phyloP scores from a whole-genome alignment of 2,888 invertebrate species.

The Anarsia innoxiella region DNA sequence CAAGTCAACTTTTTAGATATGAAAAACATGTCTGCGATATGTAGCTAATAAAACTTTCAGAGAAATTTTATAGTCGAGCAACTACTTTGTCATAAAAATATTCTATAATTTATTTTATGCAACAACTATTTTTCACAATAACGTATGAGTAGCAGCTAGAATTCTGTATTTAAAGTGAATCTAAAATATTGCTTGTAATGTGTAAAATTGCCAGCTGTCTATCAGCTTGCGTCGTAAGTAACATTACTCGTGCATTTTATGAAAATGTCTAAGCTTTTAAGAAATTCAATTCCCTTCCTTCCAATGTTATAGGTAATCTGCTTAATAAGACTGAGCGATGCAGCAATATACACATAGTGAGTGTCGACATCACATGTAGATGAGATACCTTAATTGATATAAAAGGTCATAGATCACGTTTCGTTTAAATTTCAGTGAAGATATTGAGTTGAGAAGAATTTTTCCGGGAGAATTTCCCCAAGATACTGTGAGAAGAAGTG shows the following conservation, averaged over 20 bases:
- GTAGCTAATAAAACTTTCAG: no score
- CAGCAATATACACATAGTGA: constrained; percentile 61
- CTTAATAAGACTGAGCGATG: constrained; percentile 27
- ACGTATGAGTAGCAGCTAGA: constrained; percentile 2
- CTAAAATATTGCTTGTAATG: constrained; percentile 21
- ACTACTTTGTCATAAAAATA: constrained; percentile 11
- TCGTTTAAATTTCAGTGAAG: constrained; percentile 43
- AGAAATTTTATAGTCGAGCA: constrained; percentile 4
- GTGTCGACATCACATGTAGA: constrained; percentile 22
- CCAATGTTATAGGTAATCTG: constrained; percentile 32
- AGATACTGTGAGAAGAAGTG: constrained; percentile 53
- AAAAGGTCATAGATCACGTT: constrained; percentile 11
- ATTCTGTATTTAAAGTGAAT: background rate
- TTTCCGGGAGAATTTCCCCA: constrained; percentile 62
- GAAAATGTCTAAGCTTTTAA: constrained; percentile 10
- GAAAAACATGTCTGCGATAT: no score
- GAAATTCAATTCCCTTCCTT: constrained; percentile 5
- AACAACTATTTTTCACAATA: constrained; percentile 9
- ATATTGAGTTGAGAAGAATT: constrained; percentile 56
- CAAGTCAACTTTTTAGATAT: no score
- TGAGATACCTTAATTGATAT: constrained; percentile 8
- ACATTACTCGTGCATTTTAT: constrained; percentile 1
- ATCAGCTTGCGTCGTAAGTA: constrained; percentile 16
- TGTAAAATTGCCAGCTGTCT: constrained; percentile 18
- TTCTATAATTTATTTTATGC: constrained; percentile 8